These are phyloP conservation scores for Marmota flaviventris DNA, from an alignment of 2,113 vertebrate genomes.

Conservation along the genomic window DNA sequence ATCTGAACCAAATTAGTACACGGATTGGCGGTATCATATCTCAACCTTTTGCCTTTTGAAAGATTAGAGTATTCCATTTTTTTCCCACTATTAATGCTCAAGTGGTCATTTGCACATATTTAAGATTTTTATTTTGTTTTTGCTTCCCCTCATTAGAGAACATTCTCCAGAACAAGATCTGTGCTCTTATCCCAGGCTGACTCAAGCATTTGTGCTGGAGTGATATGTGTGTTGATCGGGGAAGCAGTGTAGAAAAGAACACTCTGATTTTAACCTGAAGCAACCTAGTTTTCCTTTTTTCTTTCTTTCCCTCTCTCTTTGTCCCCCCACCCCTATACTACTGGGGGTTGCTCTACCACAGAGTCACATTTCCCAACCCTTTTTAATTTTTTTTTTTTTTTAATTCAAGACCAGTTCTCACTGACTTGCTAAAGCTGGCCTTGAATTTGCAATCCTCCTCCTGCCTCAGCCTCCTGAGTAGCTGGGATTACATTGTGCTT, in stretches of 20 bases:
- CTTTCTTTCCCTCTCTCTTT: no score
- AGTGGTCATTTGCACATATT: not conserved
- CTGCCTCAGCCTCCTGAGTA: no score
- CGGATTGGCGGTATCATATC: not conserved
- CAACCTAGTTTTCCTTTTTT: not conserved
- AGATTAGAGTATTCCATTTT: not conserved
- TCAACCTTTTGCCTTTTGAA: not conserved
- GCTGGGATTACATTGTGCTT: no score
- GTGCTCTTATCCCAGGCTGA: not conserved
- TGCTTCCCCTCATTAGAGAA: not conserved
- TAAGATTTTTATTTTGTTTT: not conserved
- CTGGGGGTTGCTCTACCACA: no score
- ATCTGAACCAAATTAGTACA: not conserved
- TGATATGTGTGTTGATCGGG: fast-evolving
- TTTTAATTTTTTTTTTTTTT: no score
- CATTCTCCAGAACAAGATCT: not conserved
- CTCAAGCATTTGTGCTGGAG: not conserved
- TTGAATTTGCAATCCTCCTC: no score
- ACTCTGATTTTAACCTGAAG: not conserved
- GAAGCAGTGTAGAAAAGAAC: not conserved
- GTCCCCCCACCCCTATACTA: no score
- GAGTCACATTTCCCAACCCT: no score
- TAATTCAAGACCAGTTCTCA: no score
- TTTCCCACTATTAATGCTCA: not conserved
- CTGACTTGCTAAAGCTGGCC: no score